Percentiles rank a stretch among this genome's conserved stretches.
Evolutionary conservation across 2,888 invertebrate genomes (phyloP).

Genomic region (Drosophila heteroneura): DNA sequence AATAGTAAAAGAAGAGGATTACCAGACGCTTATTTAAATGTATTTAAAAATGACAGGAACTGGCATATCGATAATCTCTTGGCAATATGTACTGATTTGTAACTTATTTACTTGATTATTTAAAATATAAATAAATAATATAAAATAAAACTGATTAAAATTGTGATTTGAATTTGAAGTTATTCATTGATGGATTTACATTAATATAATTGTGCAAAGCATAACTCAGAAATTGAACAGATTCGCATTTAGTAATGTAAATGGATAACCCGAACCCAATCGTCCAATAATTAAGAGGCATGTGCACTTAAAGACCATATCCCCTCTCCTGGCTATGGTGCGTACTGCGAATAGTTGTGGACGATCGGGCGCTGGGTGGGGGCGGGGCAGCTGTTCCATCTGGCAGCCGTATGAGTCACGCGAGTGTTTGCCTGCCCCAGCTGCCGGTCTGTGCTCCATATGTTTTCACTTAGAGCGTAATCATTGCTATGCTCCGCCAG

Average conservation of each 20-base stretch:
- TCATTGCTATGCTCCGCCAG: conserved; percentile 41
- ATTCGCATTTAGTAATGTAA: conserved; percentile 32
- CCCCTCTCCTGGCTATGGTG: conserved; percentile 3
- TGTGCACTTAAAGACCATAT: conserved; percentile 6
- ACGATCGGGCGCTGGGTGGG: conserved; percentile 6
- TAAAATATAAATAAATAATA: no score
- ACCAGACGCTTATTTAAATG: neutral
- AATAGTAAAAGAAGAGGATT: neutral
- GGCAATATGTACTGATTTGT: no score
- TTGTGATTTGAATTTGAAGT: neutral
- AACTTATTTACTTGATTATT: no score
- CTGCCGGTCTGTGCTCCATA: conserved; percentile 56
- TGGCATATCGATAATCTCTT: neutral
- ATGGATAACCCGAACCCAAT: conserved; percentile 33
- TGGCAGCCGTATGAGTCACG: conserved; percentile 64
- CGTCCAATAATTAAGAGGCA: conserved; percentile 15
- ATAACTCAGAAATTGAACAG: conserved; percentile 11
- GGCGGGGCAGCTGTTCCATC: conserved; percentile 53
- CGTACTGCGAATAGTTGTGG: conserved; percentile 3
- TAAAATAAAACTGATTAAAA: neutral
- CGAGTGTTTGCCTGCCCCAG: conserved; percentile 22
- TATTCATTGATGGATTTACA: neutral
- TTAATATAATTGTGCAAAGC: neutral
- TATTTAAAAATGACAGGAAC: neutral
- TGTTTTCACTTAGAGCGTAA: conserved; percentile 68